Conservation (phyloP, 37 sponge, comb jelly and placozoan genomes). For the Agelas oroides region DNA sequence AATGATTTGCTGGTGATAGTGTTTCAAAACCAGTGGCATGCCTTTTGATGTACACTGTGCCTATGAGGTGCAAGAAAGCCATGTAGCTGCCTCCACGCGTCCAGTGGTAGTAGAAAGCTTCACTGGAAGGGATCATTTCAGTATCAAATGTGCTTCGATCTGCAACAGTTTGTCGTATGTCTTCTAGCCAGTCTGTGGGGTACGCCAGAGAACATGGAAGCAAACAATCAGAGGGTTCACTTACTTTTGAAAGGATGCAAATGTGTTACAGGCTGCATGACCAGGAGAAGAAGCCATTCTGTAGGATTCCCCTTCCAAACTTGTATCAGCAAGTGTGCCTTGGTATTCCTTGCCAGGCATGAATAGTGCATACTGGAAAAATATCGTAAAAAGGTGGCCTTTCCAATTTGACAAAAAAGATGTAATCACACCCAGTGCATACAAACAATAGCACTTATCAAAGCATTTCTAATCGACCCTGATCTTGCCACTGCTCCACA, state of each 20-base stretch:
- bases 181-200: conserved; percentile 13
- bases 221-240: not conserved
- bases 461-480: too few species aligned
- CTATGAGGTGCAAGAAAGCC: too few species aligned
- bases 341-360: not conserved
- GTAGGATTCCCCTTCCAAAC: not conserved
- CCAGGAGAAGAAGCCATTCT: conserved; percentile 3
- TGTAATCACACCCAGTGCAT: conserved; percentile 43
- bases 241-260: too few species aligned
- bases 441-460: too few species aligned
- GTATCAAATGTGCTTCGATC: conserved; percentile 29
- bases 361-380: conserved; percentile 32
- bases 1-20: not conserved
- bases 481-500: too few species aligned
- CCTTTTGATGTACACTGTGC: too few species aligned
- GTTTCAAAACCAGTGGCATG: too few species aligned
- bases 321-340: not conserved
- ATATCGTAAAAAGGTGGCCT: conserved; percentile 2
- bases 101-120: conserved; percentile 33
- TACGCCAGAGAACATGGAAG: not conserved
- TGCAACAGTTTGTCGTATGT: conserved; percentile 27
- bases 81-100: too few species aligned
- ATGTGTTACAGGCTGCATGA: too few species aligned
- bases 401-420: conserved; percentile 31
- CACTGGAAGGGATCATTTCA: conserved; percentile 36